Percentiles rank a stretch among this genome's conserved stretches.
Evolutionary conservation across 2,888 invertebrate genomes (phyloP).

Genomic region (Polia nebulosa): DNA sequence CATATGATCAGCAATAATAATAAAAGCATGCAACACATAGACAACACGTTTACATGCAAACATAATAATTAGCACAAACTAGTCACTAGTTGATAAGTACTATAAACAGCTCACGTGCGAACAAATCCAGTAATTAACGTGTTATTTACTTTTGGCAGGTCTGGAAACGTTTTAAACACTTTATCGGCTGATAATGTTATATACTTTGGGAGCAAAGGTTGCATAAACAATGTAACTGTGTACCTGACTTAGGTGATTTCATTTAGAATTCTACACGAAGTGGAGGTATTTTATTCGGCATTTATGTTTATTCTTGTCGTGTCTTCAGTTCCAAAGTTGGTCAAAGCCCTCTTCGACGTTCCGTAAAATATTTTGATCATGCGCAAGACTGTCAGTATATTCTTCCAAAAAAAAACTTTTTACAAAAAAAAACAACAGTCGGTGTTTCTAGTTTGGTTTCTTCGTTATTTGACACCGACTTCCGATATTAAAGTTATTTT

Average conservation of each 20-base stretch:
- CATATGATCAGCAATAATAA: constrained; percentile 1
- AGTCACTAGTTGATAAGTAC: constrained; percentile 34
- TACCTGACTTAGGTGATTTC: constrained; percentile 2
- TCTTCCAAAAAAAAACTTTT: constrained; percentile 5
- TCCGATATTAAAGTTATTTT: no score
- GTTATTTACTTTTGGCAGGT: constrained; percentile 34
- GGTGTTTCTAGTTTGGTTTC: no score
- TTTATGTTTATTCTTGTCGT: constrained; percentile 5
- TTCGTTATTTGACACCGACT: no score
- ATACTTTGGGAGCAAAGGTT: constrained; percentile 30
- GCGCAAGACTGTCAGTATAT: not conserved
- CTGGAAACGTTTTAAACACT: constrained; percentile 21
- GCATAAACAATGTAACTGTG: constrained; percentile 11
- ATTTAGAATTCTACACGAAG: constrained; percentile 10
- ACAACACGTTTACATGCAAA: constrained; percentile 14
- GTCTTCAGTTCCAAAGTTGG: not conserved
- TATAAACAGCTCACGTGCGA: constrained; percentile 38
- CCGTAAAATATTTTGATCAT: not conserved
- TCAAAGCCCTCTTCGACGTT: constrained; percentile 6
- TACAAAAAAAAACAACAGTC: no score
- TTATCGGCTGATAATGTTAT: constrained; percentile 30
- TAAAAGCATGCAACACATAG: constrained; percentile 7
- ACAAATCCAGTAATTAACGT: constrained; percentile 15
- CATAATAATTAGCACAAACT: constrained; percentile 17
- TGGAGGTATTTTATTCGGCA: not conserved